Evolutionary conservation across 1,140 invertebrate species (phyloP).

Genomic region (Nilaparvata lugens): DNA sequence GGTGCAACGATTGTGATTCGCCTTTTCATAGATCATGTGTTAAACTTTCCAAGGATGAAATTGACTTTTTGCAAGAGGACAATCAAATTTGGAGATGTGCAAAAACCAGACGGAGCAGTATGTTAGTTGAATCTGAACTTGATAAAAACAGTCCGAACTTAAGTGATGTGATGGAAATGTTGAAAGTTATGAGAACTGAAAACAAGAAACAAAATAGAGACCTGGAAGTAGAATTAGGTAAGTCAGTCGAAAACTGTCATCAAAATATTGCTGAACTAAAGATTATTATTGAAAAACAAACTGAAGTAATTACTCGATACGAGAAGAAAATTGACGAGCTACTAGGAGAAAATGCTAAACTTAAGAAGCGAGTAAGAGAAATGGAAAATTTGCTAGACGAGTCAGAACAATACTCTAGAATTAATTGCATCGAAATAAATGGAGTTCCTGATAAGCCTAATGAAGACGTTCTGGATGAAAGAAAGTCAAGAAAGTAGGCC

Average conservation of each 20-base stretch:
- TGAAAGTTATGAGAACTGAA: neutral
- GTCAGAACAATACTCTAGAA: constrained; percentile 2
- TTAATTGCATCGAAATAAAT: neutral
- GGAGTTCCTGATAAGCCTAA: neutral
- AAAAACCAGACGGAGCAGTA: too few species aligned
- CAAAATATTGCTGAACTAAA: neutral
- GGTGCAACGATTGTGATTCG: too few species aligned
- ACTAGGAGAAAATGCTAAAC: neutral
- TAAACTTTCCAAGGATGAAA: too few species aligned
- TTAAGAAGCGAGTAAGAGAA: neutral
- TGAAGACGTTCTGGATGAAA: constrained; percentile 1
- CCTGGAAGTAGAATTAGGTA: constrained; percentile 12
- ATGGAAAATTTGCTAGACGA: neutral
- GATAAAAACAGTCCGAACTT: neutral
- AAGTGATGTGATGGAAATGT: constrained; percentile 8
- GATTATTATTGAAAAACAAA: neutral
- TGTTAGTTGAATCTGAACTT: neutral
- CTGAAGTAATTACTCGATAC: neutral
- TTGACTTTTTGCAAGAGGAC: too few species aligned
- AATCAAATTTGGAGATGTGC: too few species aligned
- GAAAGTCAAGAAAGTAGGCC: constrained; percentile 2
- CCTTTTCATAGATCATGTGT: too few species aligned
- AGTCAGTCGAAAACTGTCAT: constrained; percentile 6
- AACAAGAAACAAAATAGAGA: constrained; percentile 19
- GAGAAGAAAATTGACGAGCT: neutral